These are phyloP conservation scores for Porites australiensis DNA, from an alignment of 64 coral and sea anemone genomes.

Conservation along the genomic window DNA sequence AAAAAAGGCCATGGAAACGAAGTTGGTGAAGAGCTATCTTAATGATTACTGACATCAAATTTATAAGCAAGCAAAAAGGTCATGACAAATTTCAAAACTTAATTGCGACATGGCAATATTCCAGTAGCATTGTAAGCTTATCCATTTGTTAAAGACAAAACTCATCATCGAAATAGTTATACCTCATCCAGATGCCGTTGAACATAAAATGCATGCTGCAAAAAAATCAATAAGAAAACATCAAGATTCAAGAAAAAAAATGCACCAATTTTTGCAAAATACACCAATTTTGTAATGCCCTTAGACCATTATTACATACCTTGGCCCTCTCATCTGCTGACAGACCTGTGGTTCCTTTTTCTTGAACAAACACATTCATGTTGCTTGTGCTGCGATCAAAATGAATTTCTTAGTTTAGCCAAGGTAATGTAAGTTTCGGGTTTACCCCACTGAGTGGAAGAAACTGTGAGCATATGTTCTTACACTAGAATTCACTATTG, in stretches of 20 bases:
- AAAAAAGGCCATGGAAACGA: too few species aligned
- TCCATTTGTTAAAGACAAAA: too few species aligned
- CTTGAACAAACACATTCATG: constrained; percentile 88
- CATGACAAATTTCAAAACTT: too few species aligned
- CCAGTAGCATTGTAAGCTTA: too few species aligned
- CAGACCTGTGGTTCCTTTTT: constrained; percentile 72
- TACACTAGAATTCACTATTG: too few species aligned
- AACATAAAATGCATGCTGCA: constrained; percentile 91
- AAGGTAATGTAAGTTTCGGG: too few species aligned
- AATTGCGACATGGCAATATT: too few species aligned
- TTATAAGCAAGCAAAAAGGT: too few species aligned
- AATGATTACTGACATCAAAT: too few species aligned
- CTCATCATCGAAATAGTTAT: not conserved
- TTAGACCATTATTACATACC: constrained; percentile 10
- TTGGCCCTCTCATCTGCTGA: constrained; percentile 94
- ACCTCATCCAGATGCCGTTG: constrained; percentile 90
- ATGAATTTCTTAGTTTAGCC: not conserved
- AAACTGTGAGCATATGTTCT: too few species aligned
- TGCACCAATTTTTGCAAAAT: not conserved
- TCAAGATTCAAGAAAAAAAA: not conserved
- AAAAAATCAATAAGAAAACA: not conserved
- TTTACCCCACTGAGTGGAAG: too few species aligned
- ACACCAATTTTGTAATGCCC: not conserved
- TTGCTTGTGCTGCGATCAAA: constrained; percentile 57
- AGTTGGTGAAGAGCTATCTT: too few species aligned